Conservation (phyloP, 2,888 invertebrate genomes). For the Pristionchus maxplancki region DNA sequence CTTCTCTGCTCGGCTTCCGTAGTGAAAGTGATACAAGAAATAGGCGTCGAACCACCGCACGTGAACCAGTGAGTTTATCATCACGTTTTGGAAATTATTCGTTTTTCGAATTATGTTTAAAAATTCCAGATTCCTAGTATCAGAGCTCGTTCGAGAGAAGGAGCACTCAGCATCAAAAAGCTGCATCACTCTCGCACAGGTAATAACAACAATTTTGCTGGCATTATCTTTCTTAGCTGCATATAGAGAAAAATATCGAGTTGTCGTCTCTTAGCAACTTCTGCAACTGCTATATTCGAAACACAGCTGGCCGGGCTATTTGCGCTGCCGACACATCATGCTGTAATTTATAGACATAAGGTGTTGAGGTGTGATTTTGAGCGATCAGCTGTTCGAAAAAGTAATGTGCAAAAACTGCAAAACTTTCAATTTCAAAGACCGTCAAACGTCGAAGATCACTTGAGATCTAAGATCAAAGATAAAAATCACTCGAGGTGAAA, state of each 20-base stretch:
- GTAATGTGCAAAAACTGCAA: too few species aligned
- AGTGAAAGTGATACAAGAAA: slow-evolving; percentile 40
- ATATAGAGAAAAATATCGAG: too few species aligned
- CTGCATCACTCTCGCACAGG: neutral
- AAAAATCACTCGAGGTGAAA: neutral
- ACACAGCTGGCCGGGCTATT: too few species aligned
- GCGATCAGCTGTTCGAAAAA: neutral
- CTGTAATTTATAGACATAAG: neutral
- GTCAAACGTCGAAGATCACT: too few species aligned
- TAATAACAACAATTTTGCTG: neutral
- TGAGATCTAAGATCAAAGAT: too few species aligned
- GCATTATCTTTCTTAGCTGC: too few species aligned
- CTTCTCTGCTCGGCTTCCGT: slow-evolving; percentile 61
- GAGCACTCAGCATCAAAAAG: neutral
- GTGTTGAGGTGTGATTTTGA: too few species aligned
- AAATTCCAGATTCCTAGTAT: neutral
- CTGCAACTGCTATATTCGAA: too few species aligned
- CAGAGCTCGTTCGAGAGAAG: slow-evolving; percentile 18
- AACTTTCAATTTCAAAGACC: too few species aligned
- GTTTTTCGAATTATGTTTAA: neutral
- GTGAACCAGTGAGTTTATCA: slow-evolving; percentile 35
- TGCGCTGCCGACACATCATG: neutral
- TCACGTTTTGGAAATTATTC: neutral
- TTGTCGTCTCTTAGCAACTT: neutral
- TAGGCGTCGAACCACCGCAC: neutral